phyloP scores from a whole-genome alignment of 2,113 vertebrate species.

The Nymphicus hollandicus region DNA sequence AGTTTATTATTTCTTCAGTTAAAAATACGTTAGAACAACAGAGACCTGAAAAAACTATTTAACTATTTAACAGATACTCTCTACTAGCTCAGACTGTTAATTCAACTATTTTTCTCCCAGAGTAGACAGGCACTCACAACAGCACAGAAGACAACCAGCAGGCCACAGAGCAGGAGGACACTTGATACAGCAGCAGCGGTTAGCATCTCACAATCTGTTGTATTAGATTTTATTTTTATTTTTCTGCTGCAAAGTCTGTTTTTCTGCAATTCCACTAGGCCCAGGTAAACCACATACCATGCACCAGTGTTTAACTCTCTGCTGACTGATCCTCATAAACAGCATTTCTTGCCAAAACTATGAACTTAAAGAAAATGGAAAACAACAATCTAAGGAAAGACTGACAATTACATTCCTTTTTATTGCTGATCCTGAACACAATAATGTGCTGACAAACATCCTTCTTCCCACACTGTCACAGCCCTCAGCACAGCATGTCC shows the following conservation, averaged over 20 bases:
- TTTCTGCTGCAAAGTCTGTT: not conserved
- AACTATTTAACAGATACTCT: not conserved
- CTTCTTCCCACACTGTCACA: not conserved
- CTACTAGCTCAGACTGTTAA: not conserved
- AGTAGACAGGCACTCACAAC: not conserved
- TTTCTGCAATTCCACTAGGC: not conserved
- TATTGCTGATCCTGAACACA: not conserved
- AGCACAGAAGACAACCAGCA: not conserved
- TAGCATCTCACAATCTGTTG: not conserved
- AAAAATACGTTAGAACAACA: not conserved
- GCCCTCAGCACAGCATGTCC: accelerated
- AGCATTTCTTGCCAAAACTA: not conserved
- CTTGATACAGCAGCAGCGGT: not conserved
- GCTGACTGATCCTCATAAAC: not conserved
- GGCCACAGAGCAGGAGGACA: not conserved
- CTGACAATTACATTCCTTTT: not conserved
- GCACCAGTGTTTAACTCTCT: not conserved
- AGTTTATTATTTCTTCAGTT: not conserved
- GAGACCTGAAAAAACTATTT: not conserved
- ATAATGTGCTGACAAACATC: not conserved
- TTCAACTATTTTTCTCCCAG: not conserved
- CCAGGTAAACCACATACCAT: not conserved
- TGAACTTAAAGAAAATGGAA: not conserved
- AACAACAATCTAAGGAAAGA: not conserved
- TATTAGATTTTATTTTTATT: not conserved